A percentile compares a stretch with the other conserved stretches of the same genome.
Evolutionary conservation across 1,140 invertebrate species (phyloP).

Genomic region (Lepidurus couesii): DNA sequence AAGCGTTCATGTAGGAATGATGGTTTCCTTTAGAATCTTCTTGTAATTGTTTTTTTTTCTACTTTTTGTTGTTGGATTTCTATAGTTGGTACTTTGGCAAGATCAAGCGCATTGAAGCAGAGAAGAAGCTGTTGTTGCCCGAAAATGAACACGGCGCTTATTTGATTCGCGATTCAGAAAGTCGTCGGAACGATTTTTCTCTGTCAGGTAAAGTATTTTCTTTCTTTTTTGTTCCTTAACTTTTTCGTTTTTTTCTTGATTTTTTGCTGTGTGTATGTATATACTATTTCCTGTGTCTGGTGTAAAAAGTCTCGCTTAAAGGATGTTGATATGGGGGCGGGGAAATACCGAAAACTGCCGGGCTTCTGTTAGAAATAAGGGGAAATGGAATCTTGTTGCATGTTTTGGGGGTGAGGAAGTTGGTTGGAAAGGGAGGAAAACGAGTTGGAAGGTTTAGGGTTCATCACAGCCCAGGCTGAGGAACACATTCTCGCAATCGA

Average conservation of each 20-base stretch:
- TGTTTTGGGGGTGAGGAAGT: too few relatives aligned
- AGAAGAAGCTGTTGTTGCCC: constrained; percentile 92
- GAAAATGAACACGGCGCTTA: constrained; percentile 99
- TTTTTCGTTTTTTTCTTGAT: constrained; percentile 33
- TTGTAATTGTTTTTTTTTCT: constrained; percentile 46
- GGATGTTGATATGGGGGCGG: not conserved
- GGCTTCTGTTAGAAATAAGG: not conserved
- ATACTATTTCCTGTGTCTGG: not conserved
- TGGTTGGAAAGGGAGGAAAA: too few relatives aligned
- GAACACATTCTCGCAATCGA: too few relatives aligned
- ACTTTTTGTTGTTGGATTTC: constrained; percentile 37
- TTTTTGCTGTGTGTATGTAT: constrained; percentile 4
- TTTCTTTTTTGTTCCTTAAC: constrained; percentile 24
- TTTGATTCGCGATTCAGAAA: constrained; percentile 97
- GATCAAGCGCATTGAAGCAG: constrained; percentile 98
- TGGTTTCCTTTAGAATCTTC: not conserved
- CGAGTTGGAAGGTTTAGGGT: too few relatives aligned
- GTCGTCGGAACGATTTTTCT: constrained; percentile 95
- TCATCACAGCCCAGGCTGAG: too few relatives aligned
- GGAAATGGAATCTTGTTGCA: not conserved
- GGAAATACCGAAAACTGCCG: not conserved
- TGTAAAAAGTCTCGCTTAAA: not conserved
- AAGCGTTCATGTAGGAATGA: not conserved
- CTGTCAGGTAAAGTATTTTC: constrained; percentile 73
- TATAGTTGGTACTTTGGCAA: constrained; percentile 99